phyloP scores from a whole-genome alignment of 2,888 invertebrate species.

The Endotricha flammealis region DNA sequence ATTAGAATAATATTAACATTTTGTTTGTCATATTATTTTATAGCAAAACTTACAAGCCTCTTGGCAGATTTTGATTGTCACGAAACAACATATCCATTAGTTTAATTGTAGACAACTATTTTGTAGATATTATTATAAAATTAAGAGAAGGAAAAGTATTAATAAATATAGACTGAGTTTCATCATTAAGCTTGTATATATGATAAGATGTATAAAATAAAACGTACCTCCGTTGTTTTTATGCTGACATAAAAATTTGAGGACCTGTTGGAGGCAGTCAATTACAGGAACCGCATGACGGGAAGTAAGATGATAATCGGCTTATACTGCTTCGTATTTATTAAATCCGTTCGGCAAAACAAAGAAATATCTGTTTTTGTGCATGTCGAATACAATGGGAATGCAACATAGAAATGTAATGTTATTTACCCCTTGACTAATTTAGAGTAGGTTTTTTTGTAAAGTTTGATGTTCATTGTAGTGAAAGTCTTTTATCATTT shows the following conservation, averaged over 20 bases:
- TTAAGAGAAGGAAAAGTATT: slow-evolving; percentile 41
- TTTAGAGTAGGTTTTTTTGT: slow-evolving; percentile 3
- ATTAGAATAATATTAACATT: no score
- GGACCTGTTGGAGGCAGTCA: slow-evolving; percentile 14
- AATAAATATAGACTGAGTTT: slow-evolving; percentile 64
- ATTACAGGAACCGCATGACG: slow-evolving; percentile 10
- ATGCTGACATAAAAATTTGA: slow-evolving; percentile 21
- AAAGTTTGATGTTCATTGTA: not conserved
- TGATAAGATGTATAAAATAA: slow-evolving; percentile 23
- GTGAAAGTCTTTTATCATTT: not conserved
- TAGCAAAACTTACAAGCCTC: not conserved
- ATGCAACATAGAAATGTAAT: not conserved
- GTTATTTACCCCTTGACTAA: not conserved
- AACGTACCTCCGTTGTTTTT: slow-evolving; percentile 20
- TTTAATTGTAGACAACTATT: slow-evolving; percentile 24
- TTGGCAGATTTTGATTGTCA: slow-evolving; percentile 14
- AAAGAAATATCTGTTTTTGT: no score
- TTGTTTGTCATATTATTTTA: no score
- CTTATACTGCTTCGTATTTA: slow-evolving; percentile 10
- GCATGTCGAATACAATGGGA: no score
- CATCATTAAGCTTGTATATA: slow-evolving; percentile 51
- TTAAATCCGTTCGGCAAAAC: no score
- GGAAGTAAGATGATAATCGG: slow-evolving; percentile 7
- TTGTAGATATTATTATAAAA: slow-evolving; percentile 29
- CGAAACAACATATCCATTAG: slow-evolving; percentile 37